Evolutionary conservation across 1,140 invertebrate genomes (phyloP).

Genomic region (Acromyrmex charruanus): DNA sequence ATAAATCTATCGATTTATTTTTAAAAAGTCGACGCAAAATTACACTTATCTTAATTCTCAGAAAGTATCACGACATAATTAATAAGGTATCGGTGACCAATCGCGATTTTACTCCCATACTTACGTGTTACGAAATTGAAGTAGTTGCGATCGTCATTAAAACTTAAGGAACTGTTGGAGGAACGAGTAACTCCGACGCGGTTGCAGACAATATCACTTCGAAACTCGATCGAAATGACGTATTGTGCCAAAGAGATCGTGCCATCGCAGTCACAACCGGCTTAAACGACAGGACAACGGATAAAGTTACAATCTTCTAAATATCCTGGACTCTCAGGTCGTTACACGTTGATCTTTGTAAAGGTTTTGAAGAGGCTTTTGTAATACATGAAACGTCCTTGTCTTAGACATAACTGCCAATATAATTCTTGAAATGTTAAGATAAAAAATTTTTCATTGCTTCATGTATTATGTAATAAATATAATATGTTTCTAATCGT

Average conservation of each 20-base stretch:
- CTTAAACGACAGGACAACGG: slow-evolving; percentile 29
- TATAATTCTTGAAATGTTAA: background rate
- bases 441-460: background rate
- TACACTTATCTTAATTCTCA: slow-evolving; percentile 18
- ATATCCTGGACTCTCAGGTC: background rate
- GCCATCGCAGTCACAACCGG: background rate
- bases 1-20: background rate
- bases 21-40: background rate
- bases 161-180: slow-evolving; percentile 37
- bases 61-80: background rate
- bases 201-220: slow-evolving; percentile 22
- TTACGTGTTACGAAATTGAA: slow-evolving; percentile 39
- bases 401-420: background rate
- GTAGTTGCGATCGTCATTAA: background rate
- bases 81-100: slow-evolving; percentile 6
- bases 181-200: slow-evolving; percentile 22
- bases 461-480: background rate
- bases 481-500: background rate
- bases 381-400: background rate
- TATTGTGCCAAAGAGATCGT: slow-evolving; percentile 32
- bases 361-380: background rate
- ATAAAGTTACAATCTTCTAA: slow-evolving; percentile 27
- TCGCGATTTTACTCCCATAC: slow-evolving; percentile 38
- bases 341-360: slow-evolving; percentile 13
- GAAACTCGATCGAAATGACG: slow-evolving; percentile 28